Percentiles rank a stretch among this genome's conserved stretches.
Conservation (phyloP, 2,113 vertebrate species). For the Pantherophis guttatus region DNA sequence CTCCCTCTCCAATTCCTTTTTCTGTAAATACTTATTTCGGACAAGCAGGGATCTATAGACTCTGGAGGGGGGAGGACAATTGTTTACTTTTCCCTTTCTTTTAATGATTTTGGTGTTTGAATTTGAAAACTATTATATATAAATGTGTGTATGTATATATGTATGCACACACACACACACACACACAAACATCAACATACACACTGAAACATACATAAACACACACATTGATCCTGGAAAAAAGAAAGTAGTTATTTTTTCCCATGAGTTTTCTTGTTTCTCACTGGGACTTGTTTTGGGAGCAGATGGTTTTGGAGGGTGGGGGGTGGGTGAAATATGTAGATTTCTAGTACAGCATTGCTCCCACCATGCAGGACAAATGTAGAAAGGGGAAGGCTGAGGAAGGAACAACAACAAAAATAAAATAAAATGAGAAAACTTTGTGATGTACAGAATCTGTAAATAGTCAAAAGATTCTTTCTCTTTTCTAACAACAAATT, state of each 20-base stretch:
- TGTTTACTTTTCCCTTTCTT: constrained; percentile 68
- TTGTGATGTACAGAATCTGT: constrained; percentile 81
- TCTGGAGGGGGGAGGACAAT: constrained; percentile 71
- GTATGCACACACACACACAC: constrained; percentile 58
- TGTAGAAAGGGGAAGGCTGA: background rate
- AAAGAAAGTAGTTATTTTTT: constrained; percentile 59
- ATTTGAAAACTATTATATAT: constrained; percentile 68
- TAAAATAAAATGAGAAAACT: constrained; percentile 72
- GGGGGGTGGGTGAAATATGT: constrained; percentile 65
- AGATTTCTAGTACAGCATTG: constrained; percentile 73
- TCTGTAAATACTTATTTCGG: constrained; percentile 79
- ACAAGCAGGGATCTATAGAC: constrained; percentile 75
- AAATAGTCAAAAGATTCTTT: constrained; percentile 81
- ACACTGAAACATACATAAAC: constrained; percentile 63
- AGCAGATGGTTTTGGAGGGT: constrained; percentile 62
- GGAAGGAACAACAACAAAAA: constrained; percentile 56
- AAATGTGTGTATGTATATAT: constrained; percentile 46
- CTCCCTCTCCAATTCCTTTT: constrained; percentile 65
- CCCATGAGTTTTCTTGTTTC: constrained; percentile 73
- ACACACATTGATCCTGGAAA: constrained; percentile 69
- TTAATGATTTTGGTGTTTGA: constrained; percentile 76
- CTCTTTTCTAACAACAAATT: constrained; percentile 84
- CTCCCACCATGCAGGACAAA: constrained; percentile 62
- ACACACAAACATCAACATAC: constrained; percentile 60
- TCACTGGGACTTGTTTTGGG: constrained; percentile 69